Evolutionary conservation across 2,888 invertebrate genomes (phyloP), one percentile per base, ranked within the genome.

Genomic region (Timandra comae): DNA sequence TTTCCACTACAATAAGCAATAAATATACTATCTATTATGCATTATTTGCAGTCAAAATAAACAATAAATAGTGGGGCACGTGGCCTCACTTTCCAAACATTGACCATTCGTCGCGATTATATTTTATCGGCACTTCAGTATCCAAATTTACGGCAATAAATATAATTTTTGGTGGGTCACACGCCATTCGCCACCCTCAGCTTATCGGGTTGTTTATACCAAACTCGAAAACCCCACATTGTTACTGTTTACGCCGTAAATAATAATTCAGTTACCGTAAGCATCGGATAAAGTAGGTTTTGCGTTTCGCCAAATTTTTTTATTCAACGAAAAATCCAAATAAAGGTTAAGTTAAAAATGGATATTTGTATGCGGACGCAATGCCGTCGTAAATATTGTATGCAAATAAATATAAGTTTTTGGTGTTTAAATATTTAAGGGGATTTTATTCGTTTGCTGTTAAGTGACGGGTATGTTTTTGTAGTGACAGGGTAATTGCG

Each of bases 191-290:
- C 52, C 50, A 52, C 50, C 51, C 51, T 34, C 35, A 44, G 65
- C 64, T 72, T 72, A 71, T 68, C 60, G 59, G 43, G 41, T 40
- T 68, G 62, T 69, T 67, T 64, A 54, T 52, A 62, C 50, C 56
- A 60, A 59, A 61, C 61, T 65, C 57, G 49, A 62, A 65, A 63
- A 58, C 59, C 56, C 55, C 51, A 62, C 60, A 67, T 56, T 61
- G 56, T 55, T 49, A 51, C 49, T 72, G 66, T 71, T 68, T 69
- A 52, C 63, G 49, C 49, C 63, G 62, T 72, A 68, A 70, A 72
- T 68, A 71, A 68, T 71, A 60, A 63, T 57, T 55, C 55, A 54
- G 55, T 53, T 43, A 43, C 47, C 39, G 56, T 53, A 49, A 56
- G 46, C 53, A 52, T 43, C 35, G 48, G 48, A 55, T 53, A 52